These are phyloP conservation scores for Tamandua tetradactyla DNA, from an alignment of 2,797 vertebrate genomes.

Conservation along the genomic window DNA sequence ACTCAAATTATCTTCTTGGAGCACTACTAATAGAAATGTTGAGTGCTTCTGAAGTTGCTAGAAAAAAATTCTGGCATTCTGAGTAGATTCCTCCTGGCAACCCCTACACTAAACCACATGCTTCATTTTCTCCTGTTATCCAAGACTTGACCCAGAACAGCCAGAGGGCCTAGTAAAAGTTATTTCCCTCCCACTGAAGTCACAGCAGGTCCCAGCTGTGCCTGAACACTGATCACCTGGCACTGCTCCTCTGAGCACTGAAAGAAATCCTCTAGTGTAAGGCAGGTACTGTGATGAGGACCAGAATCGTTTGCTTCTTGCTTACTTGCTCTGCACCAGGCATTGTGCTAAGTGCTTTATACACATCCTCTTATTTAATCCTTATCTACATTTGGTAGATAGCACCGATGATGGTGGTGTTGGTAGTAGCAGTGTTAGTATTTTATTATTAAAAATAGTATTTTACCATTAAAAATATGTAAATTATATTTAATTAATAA, in stretches of 20 bases:
- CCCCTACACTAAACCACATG: too few species aligned
- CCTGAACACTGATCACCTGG: neutral
- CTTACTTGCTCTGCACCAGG: neutral
- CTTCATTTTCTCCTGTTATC: neutral
- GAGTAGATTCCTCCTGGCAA: neutral
- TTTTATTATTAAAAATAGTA: too few species aligned
- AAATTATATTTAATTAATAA: too few species aligned
- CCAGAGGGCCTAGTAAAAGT: neutral
- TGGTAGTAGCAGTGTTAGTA: too few species aligned
- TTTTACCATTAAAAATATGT: too few species aligned
- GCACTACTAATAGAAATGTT: neutral
- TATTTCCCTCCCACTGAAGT: neutral
- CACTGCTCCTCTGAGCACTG: neutral
- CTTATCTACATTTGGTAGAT: neutral
- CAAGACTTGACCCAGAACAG: neutral
- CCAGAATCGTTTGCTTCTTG: neutral
- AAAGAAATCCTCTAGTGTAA: neutral
- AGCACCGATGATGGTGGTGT: rapidly evolving
- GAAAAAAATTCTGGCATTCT: neutral
- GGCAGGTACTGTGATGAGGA: too few species aligned
- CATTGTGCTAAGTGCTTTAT: neutral
- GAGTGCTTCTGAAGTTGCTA: neutral
- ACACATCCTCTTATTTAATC: neutral
- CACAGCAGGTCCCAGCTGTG: neutral
- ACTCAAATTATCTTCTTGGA: slow-evolving; percentile 6